A percentile compares a stretch with the other conserved stretches of the same genome.
phyloP scores from a whole-genome alignment of 2,888 invertebrate species.

The Ceratothoa steindachneri region DNA sequence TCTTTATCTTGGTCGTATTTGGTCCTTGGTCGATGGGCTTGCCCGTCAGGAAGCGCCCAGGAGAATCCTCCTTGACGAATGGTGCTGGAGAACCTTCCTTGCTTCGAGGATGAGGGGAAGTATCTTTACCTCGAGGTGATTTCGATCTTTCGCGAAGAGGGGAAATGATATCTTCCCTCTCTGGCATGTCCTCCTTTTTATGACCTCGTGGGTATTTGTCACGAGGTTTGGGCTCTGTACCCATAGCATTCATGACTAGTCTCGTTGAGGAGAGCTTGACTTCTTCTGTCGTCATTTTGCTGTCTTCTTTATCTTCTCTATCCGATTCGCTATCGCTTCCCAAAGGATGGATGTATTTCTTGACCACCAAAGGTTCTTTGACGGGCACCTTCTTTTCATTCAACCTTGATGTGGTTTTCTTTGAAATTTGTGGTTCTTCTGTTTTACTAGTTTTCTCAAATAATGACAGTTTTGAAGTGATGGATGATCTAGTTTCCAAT shows the following conservation, averaged over 20 bases:
- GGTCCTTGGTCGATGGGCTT: conserved; percentile 41
- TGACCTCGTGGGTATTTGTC: not conserved
- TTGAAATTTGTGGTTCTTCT: not conserved
- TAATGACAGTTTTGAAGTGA: conserved; percentile 3
- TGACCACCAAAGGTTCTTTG: conserved; percentile 35
- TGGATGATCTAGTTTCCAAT: not conserved
- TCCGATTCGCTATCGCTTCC: conserved; percentile 28
- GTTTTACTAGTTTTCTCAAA: conserved; percentile 1
- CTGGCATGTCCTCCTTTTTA: not conserved
- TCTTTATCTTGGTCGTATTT: conserved; percentile 34
- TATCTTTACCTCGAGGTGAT: conserved; percentile 17
- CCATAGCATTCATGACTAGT: conserved; percentile 31
- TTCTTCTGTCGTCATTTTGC: conserved; percentile 7
- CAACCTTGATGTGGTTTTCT: not conserved
- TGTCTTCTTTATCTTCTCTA: conserved; percentile 12
- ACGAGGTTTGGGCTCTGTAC: not conserved
- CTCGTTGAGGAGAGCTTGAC: conserved; percentile 27
- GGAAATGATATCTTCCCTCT: not conserved
- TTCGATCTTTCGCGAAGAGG: conserved; percentile 15
- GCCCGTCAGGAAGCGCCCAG: conserved; percentile 36
- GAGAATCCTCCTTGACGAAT: conserved; percentile 41
- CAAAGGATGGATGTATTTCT: conserved; percentile 34
- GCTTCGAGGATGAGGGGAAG: conserved; percentile 22
- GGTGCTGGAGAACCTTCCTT: conserved; percentile 41
- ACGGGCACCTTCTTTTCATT: conserved; percentile 28